Percentiles rank a stretch among this genome's conserved stretches.
phyloP scores from a whole-genome alignment of 2,888 invertebrate genomes.

The Beris chalybata region DNA sequence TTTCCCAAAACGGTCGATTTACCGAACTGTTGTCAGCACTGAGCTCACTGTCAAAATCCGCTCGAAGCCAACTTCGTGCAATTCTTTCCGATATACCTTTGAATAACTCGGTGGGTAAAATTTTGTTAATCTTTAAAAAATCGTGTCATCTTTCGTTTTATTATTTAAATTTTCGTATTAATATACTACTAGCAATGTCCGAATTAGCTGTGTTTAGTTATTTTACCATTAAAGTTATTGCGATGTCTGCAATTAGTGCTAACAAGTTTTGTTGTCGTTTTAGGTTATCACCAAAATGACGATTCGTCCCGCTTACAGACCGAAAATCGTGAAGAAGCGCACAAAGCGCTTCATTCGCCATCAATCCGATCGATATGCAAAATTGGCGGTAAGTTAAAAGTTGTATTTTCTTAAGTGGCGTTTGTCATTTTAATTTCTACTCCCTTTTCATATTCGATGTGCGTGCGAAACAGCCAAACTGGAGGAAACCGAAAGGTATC shows the following conservation, averaged over 20 bases:
- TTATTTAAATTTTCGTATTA: neutral
- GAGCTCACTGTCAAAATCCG: too few relatives aligned
- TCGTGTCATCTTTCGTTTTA: slow-evolving; percentile 10
- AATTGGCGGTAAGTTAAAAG: slow-evolving; percentile 73
- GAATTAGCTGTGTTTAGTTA: neutral
- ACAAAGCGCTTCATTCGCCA: slow-evolving; percentile 98
- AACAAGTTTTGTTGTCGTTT: slow-evolving; percentile 22
- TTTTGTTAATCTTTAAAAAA: slow-evolving; percentile 15
- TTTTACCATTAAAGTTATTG: neutral
- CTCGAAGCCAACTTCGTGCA: slow-evolving; percentile 10
- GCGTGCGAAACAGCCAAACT: slow-evolving; percentile 71
- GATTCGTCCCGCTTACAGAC: slow-evolving; percentile 86
- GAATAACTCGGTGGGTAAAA: slow-evolving; percentile 25
- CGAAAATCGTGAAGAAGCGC: slow-evolving; percentile 94
- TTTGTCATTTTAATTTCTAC: neutral
- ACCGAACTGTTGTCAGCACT: too few relatives aligned
- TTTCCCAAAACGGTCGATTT: too few relatives aligned
- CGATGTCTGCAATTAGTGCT: neutral
- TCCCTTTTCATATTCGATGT: neutral
- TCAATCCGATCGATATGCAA: slow-evolving; percentile 97
- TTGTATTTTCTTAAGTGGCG: slow-evolving; percentile 12
- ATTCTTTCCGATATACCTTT: slow-evolving; percentile 19
- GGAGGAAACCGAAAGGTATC: slow-evolving; percentile 99
- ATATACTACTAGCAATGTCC: neutral
- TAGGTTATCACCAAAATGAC: slow-evolving; percentile 66